Conservation (phyloP, 1,140 invertebrate genomes). For the Cecropterus lyciades region DNA sequence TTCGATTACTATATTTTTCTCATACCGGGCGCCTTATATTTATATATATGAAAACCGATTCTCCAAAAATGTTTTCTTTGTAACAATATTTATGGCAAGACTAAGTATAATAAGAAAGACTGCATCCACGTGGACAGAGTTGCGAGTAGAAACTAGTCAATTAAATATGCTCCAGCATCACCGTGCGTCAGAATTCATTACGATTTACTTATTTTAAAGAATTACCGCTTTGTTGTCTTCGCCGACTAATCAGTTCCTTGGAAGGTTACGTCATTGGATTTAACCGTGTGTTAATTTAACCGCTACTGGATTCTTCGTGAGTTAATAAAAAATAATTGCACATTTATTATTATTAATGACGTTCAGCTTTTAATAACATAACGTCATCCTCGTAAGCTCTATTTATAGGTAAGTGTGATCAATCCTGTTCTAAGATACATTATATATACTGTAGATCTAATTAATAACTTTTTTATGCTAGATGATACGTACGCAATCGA, state of each 20-base stretch:
- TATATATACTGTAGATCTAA: too few relatives aligned
- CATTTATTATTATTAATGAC: neutral
- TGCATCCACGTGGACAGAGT: too few relatives aligned
- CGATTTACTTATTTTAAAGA: neutral
- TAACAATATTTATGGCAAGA: too few relatives aligned
- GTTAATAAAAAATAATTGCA: constrained; percentile 1
- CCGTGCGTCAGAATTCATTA: neutral
- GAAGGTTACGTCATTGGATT: constrained; percentile 8
- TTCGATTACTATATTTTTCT: too few relatives aligned
- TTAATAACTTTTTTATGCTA: too few relatives aligned
- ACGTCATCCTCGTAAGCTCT: neutral
- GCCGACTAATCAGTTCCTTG: neutral
- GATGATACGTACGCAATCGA: too few relatives aligned
- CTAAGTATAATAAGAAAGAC: too few relatives aligned
- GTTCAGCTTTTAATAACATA: neutral
- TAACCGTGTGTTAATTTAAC: constrained; percentile 12
- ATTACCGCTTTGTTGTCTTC: neutral
- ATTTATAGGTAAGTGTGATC: neutral
- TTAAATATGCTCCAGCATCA: neutral
- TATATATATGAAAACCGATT: too few relatives aligned
- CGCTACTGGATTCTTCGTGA: constrained; percentile 7
- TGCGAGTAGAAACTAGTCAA: too few relatives aligned
- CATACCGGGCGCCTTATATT: too few relatives aligned
- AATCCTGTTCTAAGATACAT: too few relatives aligned
- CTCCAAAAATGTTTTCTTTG: too few relatives aligned